These are phyloP conservation scores for Ennomos quercinarius DNA, from an alignment of 2,888 invertebrate genomes.

Conservation along the genomic window DNA sequence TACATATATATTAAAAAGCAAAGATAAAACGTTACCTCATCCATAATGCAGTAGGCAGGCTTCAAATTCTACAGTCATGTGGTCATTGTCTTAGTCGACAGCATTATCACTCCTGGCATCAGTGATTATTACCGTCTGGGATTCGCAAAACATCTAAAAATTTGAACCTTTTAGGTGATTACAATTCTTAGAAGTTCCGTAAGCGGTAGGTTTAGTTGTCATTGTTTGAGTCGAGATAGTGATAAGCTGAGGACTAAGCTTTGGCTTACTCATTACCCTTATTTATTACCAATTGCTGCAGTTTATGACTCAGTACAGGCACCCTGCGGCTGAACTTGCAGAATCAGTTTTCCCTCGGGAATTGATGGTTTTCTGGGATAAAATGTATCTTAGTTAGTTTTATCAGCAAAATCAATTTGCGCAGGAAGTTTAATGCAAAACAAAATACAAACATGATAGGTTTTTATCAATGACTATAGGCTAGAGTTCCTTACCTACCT, in stretches of 20 bases:
- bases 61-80: conserved; percentile 18
- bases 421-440: too few relatives aligned
- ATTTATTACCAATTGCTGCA: background rate
- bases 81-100: conserved; percentile 25
- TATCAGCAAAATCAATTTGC: too few relatives aligned
- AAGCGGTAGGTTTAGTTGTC: background rate
- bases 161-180: conserved; percentile 8
- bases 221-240: conserved; percentile 7
- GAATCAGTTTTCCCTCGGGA: background rate
- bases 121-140: conserved; percentile 8
- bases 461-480: too few relatives aligned
- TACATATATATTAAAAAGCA: too few relatives aligned
- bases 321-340: background rate
- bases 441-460: too few relatives aligned
- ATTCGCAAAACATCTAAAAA: conserved; percentile 16
- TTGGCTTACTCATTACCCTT: background rate
- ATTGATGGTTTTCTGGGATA: too few relatives aligned
- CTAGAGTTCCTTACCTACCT: too few relatives aligned
- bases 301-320: too few relatives aligned
- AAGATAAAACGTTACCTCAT: conserved; percentile 9
- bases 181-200: conserved; percentile 15
- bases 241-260: conserved; percentile 4
- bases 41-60: background rate
- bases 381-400: too few relatives aligned
- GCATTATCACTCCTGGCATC: conserved; percentile 12